These are phyloP conservation scores for Brachionus paranguensis DNA, from an alignment of 1,140 invertebrate genomes.

Conservation along the genomic window DNA sequence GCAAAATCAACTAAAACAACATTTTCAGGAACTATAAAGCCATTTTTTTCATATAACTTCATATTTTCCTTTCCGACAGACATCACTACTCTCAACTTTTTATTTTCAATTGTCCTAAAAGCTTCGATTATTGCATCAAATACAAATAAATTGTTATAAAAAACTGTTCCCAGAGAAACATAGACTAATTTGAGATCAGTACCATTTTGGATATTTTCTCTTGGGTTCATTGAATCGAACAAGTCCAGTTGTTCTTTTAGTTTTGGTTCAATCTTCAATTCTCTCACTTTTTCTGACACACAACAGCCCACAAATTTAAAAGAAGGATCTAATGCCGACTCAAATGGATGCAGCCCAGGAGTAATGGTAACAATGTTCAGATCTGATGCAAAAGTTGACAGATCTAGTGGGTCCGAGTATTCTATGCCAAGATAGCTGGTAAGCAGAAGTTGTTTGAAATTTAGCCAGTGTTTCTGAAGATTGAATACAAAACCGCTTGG, in stretches of 20 bases:
- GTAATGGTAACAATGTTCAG: conserved; percentile 1
- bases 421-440: background rate
- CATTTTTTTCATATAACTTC: background rate
- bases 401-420: background rate
- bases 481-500: background rate
- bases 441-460: background rate
- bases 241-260: background rate
- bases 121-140: conserved; percentile 6
- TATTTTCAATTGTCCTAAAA: background rate
- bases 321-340: background rate
- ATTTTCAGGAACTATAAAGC: background rate
- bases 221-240: background rate
- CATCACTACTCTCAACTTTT: background rate
- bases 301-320: conserved; percentile 28
- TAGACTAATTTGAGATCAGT: background rate
- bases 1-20: background rate
- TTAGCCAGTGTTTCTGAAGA: background rate
- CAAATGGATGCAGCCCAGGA: background rate
- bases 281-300: background rate
- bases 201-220: background rate
- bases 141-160: background rate
- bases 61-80: background rate
- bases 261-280: background rate
- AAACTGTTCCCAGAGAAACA: conserved; percentile 11
- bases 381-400: background rate